Percentiles rank a stretch among this genome's conserved stretches.
phyloP scores from a whole-genome alignment of 1,140 invertebrate genomes.

The Halictus rubicundus region DNA sequence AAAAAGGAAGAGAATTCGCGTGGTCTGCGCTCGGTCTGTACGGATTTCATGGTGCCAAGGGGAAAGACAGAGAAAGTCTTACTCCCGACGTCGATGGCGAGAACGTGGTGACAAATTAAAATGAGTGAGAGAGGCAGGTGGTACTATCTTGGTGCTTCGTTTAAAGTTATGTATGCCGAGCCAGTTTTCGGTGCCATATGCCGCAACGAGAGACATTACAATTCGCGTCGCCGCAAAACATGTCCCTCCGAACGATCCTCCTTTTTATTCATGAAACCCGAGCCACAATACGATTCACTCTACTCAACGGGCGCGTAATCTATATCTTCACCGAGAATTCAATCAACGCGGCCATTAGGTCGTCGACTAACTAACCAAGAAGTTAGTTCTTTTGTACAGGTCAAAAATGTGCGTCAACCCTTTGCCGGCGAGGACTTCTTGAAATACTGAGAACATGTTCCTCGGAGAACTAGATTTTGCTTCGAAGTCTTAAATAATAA shows the following conservation, averaged over 20 bases:
- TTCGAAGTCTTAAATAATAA: too few species aligned
- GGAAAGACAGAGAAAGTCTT: conserved; percentile 57
- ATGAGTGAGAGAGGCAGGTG: conserved; percentile 66
- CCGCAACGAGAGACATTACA: conserved; percentile 22
- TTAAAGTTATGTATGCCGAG: conserved; percentile 65
- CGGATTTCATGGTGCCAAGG: conserved; percentile 37
- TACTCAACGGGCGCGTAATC: too few species aligned
- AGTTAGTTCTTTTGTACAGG: too few species aligned
- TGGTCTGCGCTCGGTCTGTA: background rate
- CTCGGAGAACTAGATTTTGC: too few species aligned
- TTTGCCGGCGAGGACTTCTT: too few species aligned
- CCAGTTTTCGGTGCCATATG: conserved; percentile 24
- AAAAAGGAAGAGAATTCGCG: conserved; percentile 35
- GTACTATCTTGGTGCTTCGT: conserved; percentile 48
- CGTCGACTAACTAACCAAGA: too few species aligned
- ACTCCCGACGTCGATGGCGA: conserved; percentile 40
- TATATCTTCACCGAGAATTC: too few species aligned
- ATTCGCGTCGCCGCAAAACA: conserved; percentile 31
- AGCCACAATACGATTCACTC: too few species aligned
- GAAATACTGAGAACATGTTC: too few species aligned
- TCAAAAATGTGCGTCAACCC: too few species aligned
- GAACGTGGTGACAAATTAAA: conserved; percentile 73
- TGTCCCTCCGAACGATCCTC: background rate
- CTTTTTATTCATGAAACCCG: conserved; percentile 14
- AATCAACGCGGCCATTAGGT: too few species aligned